Conservation (phyloP, 2,888 invertebrate genomes). For the Smittia aterrima region DNA sequence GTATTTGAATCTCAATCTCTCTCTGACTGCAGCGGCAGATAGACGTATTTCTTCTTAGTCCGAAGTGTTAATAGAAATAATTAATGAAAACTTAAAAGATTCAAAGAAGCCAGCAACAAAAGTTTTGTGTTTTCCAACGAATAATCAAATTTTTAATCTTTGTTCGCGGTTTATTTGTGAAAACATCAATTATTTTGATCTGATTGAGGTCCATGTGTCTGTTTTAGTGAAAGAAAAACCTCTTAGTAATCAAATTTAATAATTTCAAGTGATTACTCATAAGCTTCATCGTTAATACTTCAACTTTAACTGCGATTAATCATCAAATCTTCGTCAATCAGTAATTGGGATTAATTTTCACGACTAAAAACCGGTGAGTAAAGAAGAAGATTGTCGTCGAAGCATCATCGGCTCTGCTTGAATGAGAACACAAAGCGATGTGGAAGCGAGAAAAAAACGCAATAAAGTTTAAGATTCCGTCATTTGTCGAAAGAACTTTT, state of each 20-base stretch:
- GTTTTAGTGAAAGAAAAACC: too few species aligned
- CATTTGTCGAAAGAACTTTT: background rate
- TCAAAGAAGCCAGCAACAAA: too few species aligned
- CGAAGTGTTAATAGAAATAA: too few species aligned
- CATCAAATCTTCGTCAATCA: background rate
- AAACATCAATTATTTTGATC: too few species aligned
- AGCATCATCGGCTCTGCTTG: background rate
- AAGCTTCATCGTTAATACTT: background rate
- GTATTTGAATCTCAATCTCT: too few species aligned
- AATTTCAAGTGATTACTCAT: background rate
- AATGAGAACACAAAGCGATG: background rate
- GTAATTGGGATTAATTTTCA: background rate
- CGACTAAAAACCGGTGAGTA: constrained; percentile 6
- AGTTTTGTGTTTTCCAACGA: too few species aligned
- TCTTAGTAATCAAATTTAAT: background rate
- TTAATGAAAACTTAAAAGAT: too few species aligned
- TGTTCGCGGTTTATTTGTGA: too few species aligned
- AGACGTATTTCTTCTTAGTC: too few species aligned
- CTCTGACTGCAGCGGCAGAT: too few species aligned
- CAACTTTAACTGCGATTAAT: background rate
- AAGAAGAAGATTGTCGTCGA: constrained; percentile 3
- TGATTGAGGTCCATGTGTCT: too few species aligned
- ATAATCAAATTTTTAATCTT: too few species aligned
- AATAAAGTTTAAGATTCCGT: background rate
- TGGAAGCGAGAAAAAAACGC: background rate